phyloP scores from a whole-genome alignment of 2,113 vertebrate species.

The Hypocryptadius cinnamomeus region DNA sequence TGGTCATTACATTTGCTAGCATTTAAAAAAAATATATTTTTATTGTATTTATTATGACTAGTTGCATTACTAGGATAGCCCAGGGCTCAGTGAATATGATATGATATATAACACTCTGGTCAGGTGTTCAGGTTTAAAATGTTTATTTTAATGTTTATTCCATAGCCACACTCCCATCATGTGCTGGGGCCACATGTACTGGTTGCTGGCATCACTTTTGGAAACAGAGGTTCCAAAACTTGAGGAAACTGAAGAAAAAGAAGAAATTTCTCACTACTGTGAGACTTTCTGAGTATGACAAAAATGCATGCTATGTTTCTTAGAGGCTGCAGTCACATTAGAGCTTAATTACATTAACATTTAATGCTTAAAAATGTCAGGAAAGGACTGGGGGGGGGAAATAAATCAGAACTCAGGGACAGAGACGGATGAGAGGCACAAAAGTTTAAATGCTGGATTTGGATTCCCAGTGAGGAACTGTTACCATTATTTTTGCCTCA shows the following conservation, averaged over 20 bases:
- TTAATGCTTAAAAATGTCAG: conserved; percentile 49
- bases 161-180: not conserved
- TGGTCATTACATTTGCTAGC: not conserved
- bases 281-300: not conserved
- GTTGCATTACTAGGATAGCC: not conserved
- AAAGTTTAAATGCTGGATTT: not conserved
- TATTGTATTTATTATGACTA: not conserved
- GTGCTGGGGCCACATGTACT: not conserved
- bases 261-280: not conserved
- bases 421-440: not conserved
- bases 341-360: conserved; percentile 22
- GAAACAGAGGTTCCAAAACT: not conserved
- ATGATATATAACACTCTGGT: not conserved
- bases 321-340: not conserved
- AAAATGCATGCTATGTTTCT: not conserved
- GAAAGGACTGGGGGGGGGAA: not conserved
- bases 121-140: not conserved
- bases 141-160: not conserved
- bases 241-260: not conserved
- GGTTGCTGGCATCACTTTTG: not conserved
- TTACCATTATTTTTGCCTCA: not conserved
- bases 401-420: not conserved
- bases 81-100: not conserved
- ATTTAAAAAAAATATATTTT: not conserved
- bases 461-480: not conserved